A percentile compares a stretch with the other conserved stretches of the same genome.
Evolutionary conservation across 1,140 invertebrate species (phyloP).

Genomic region (Halictus rubicundus): DNA sequence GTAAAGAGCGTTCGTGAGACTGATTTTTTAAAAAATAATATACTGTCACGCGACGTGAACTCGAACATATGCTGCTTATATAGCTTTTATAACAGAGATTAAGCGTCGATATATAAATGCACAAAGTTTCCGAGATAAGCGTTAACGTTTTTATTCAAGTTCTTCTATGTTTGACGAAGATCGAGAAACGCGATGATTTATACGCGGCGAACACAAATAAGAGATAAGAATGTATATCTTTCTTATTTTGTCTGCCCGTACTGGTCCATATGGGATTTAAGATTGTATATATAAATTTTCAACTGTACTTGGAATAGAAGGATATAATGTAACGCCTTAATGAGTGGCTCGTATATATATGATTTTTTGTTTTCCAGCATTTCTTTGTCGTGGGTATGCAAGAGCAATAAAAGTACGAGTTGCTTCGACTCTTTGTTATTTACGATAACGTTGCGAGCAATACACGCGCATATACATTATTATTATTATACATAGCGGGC

Average conservation of each 20-base stretch:
- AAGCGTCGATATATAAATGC: slow-evolving; percentile 16
- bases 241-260: background rate
- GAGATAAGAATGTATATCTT: slow-evolving; percentile 1
- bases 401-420: slow-evolving; percentile 20
- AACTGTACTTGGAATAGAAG: slow-evolving; percentile 24
- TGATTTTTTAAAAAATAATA: slow-evolving; percentile 10
- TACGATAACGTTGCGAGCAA: slow-evolving; percentile 3
- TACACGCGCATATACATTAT: background rate
- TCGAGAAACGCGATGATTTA: slow-evolving; percentile 7
- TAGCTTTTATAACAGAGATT: slow-evolving; percentile 12
- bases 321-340: slow-evolving; percentile 4
- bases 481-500: background rate
- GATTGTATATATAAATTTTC: slow-evolving; percentile 43
- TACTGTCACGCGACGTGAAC: background rate
- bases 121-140: slow-evolving; percentile 30
- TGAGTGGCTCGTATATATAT: background rate
- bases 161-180: slow-evolving; percentile 1
- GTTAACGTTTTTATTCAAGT: slow-evolving; percentile 10
- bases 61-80: background rate
- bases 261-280: slow-evolving; percentile 48
- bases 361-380: slow-evolving; percentile 24
- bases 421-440: slow-evolving; percentile 8
- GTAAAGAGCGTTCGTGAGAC: slow-evolving; percentile 15
- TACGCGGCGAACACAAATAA: background rate
- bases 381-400: slow-evolving; percentile 17